Conservation (phyloP, 1,140 invertebrate species). For the Tetramorium alpestre region DNA sequence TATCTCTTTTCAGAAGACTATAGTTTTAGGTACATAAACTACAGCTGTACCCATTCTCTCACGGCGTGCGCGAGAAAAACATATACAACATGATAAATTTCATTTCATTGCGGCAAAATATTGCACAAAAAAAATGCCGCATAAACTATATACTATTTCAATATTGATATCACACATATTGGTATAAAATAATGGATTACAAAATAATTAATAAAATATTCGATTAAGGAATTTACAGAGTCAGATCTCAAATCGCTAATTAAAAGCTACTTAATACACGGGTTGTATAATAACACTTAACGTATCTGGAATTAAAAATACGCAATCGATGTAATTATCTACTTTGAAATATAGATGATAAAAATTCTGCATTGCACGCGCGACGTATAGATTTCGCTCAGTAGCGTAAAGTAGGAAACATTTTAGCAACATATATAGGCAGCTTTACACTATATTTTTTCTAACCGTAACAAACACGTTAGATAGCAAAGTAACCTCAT, state of each 20-base stretch:
- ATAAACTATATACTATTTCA: background rate
- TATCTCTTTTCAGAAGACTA: constrained; percentile 37
- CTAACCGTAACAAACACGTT: background rate
- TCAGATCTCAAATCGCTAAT: background rate
- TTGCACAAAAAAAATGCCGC: constrained; percentile 33
- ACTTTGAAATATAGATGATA: background rate
- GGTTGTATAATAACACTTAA: background rate
- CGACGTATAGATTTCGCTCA: background rate
- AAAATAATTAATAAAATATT: constrained; percentile 21
- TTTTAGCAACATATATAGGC: constrained; percentile 35
- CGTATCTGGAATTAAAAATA: constrained; percentile 8
- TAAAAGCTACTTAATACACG: background rate
- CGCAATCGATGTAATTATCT: background rate
- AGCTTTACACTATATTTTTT: constrained; percentile 18
- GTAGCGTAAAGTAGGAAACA: constrained; percentile 8
- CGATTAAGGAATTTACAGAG: constrained; percentile 3
- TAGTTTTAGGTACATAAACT: constrained; percentile 1
- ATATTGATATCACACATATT: constrained; percentile 19
- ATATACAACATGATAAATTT: constrained; percentile 9
- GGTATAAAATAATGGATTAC: constrained; percentile 20
- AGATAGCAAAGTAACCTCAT: constrained; percentile 29
- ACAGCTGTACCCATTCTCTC: background rate
- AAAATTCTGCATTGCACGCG: background rate
- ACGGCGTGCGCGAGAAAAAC: background rate
- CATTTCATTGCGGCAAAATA: constrained; percentile 13